These are phyloP conservation scores for Xylocampa areola DNA, from an alignment of 2,888 invertebrate species.

Conservation along the genomic window DNA sequence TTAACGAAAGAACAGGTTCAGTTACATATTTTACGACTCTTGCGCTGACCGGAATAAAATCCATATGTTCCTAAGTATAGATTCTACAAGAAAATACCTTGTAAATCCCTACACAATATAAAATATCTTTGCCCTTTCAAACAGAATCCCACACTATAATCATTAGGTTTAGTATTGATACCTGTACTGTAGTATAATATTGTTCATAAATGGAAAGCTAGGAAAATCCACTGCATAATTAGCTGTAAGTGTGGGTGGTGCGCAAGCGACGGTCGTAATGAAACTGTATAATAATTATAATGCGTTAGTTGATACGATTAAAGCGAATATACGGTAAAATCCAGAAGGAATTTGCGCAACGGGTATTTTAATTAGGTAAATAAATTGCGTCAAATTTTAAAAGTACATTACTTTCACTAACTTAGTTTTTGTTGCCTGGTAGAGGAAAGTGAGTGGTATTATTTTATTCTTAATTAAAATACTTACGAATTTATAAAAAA, in stretches of 20 bases:
- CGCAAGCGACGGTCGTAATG: constrained; percentile 15
- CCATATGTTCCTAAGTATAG: too few species aligned
- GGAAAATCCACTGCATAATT: constrained; percentile 32
- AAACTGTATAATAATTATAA: neutral
- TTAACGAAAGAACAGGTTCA: neutral
- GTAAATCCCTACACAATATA: too few species aligned
- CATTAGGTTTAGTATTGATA: neutral
- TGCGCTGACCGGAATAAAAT: too few species aligned
- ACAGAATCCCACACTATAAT: neutral
- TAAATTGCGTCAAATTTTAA: too few species aligned
- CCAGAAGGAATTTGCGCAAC: constrained; percentile 22
- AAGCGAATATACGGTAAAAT: too few species aligned
- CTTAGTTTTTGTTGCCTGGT: too few species aligned
- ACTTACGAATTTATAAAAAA: too few species aligned
- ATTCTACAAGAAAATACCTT: too few species aligned
- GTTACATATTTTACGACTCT: neutral
- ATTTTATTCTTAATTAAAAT: too few species aligned
- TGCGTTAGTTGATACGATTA: too few species aligned
- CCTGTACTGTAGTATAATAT: neutral
- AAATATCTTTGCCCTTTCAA: neutral
- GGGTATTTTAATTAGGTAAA: constrained; percentile 19
- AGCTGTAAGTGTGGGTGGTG: constrained; percentile 15
- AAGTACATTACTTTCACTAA: too few species aligned
- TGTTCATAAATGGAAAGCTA: constrained; percentile 13
- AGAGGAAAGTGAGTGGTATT: too few species aligned